Conservation (phyloP, 2,888 invertebrate species). For the Abrostola tripartita region DNA sequence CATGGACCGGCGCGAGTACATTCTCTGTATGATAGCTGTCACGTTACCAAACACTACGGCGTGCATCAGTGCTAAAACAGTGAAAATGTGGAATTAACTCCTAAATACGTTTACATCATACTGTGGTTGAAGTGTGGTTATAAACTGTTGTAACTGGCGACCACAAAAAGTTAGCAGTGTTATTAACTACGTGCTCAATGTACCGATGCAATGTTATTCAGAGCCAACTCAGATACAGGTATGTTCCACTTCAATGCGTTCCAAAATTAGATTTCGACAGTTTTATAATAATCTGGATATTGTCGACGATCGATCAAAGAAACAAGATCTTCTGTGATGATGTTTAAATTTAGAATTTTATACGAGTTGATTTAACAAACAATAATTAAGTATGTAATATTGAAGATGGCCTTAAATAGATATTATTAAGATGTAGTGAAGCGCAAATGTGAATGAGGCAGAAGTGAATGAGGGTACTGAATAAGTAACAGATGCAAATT, state of each 20-base stretch:
- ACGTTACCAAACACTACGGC: constrained; percentile 99
- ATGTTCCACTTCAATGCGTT: constrained; percentile 21
- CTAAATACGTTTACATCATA: constrained; percentile 6
- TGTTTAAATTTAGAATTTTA: constrained; percentile 32
- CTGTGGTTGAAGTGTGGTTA: constrained; percentile 34
- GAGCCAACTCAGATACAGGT: constrained; percentile 17
- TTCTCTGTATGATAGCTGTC: constrained; percentile 98
- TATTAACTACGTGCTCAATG: constrained; percentile 25
- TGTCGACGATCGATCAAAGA: constrained; percentile 29
- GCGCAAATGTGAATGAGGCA: constrained; percentile 8
- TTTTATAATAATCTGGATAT: constrained; percentile 26
- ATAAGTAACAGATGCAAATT: constrained; percentile 4
- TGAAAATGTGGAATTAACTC: constrained; percentile 22
- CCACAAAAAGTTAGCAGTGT: constrained; percentile 24
- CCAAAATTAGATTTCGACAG: constrained; percentile 37
- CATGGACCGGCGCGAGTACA: constrained; percentile 97
- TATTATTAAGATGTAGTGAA: constrained; percentile 9
- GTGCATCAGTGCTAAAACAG: constrained; percentile 96
- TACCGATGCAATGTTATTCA: constrained; percentile 5
- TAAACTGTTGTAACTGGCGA: constrained; percentile 18
- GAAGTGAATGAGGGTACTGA: constrained; percentile 1
- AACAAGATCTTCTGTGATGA: constrained; percentile 31
- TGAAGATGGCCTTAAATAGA: constrained; percentile 10
- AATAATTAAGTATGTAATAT: constrained; percentile 22
- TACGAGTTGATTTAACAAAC: neutral